These are phyloP conservation scores for Pammene fasciana DNA, from an alignment of 2,888 invertebrate genomes.

Conservation along the genomic window DNA sequence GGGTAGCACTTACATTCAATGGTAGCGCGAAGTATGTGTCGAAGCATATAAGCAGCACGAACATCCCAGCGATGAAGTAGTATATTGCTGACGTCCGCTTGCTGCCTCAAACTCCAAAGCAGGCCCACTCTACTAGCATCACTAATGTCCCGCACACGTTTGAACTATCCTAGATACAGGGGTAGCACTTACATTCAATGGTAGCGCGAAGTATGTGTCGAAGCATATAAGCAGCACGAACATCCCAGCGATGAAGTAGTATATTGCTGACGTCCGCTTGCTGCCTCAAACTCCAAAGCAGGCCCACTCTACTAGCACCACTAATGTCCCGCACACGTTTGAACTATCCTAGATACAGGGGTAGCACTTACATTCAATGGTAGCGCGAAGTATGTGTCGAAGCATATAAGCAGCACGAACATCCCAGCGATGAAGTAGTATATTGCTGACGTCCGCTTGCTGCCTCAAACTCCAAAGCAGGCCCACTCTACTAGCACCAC, in stretches of 20 bases:
- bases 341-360: too few species aligned
- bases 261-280: too few species aligned
- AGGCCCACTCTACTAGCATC: neutral
- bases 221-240: too few species aligned
- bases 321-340: neutral
- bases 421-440: slow-evolving; percentile 98
- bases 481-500: slow-evolving; percentile 90
- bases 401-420: slow-evolving; percentile 94
- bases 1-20: neutral
- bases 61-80: too few species aligned
- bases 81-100: too few species aligned
- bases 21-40: neutral
- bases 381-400: slow-evolving; percentile 97
- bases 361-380: slow-evolving; percentile 80
- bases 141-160: neutral
- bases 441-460: slow-evolving; percentile 93
- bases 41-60: too few species aligned
- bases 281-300: too few species aligned
- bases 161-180: too few species aligned
- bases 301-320: neutral
- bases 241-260: too few species aligned
- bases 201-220: neutral
- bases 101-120: too few species aligned
- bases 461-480: slow-evolving; percentile 86
- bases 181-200: neutral